Conservation (phyloP, 2,797 vertebrate genomes). For the Callimico goeldii region DNA sequence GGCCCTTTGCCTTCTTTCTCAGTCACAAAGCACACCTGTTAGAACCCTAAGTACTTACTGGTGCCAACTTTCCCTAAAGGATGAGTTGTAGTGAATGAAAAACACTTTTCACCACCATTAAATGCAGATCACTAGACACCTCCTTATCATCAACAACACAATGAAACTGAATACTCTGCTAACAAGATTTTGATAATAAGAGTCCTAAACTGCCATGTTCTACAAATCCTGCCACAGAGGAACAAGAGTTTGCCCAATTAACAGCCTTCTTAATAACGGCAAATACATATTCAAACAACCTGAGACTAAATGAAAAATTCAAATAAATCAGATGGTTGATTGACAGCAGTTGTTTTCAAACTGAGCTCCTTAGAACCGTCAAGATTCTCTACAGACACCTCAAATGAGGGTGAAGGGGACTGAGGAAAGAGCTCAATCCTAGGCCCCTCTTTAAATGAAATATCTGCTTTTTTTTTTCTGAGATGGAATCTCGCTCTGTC, state of each 20-base stretch:
- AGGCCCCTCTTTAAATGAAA: not conserved
- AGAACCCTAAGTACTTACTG: not conserved
- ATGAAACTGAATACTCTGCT: not conserved
- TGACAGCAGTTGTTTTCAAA: not conserved
- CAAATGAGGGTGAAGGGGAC: not conserved
- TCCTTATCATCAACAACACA: not conserved
- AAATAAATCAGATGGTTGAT: not conserved
- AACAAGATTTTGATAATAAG: slow-evolving; percentile 4
- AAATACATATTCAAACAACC: not conserved
- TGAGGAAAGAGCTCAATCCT: not conserved
- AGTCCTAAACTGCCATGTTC: not conserved
- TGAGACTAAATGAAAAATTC: not conserved
- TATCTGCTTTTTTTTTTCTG: too few species aligned
- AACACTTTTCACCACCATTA: not conserved
- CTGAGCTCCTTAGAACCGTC: not conserved
- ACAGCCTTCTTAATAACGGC: not conserved
- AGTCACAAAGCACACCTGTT: not conserved
- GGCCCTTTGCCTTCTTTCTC: not conserved
- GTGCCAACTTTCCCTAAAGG: not conserved
- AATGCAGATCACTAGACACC: not conserved
- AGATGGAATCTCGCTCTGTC: too few species aligned
- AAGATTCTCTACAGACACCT: not conserved
- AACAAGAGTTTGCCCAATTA: not conserved
- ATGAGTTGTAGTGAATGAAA: not conserved
- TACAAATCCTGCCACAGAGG: not conserved